Conservation (phyloP, 2,888 invertebrate species). For the Epirrhoe alternata region DNA sequence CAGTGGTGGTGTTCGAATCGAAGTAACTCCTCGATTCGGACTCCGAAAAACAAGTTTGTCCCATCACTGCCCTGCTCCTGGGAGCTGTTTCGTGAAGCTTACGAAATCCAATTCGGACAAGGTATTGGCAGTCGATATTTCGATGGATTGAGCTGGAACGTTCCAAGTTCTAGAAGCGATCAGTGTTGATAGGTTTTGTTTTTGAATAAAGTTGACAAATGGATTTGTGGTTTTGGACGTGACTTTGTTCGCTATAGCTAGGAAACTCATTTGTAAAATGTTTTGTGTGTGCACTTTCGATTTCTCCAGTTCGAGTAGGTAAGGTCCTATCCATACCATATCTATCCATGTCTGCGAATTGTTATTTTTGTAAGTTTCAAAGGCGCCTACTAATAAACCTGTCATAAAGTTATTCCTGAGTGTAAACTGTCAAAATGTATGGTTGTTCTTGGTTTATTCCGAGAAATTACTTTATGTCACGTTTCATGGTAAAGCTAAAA, state of each 20-base stretch:
- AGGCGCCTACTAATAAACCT: too few relatives aligned
- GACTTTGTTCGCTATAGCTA: not conserved
- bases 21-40: not conserved
- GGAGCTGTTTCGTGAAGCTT: constrained; percentile 29
- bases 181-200: constrained; percentile 24
- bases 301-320: not conserved
- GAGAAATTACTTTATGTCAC: too few relatives aligned
- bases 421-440: too few relatives aligned
- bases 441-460: too few relatives aligned
- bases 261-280: not conserved
- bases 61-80: constrained; percentile 20
- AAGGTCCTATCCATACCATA: too few relatives aligned
- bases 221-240: not conserved
- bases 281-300: not conserved
- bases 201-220: constrained; percentile 11
- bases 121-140: constrained; percentile 29
- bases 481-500: too few relatives aligned
- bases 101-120: constrained; percentile 34
- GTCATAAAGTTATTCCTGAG: too few relatives aligned
- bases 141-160: constrained; percentile 19
- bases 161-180: constrained; percentile 20
- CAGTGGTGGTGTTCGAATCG: not conserved
- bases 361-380: too few relatives aligned
- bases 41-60: constrained; percentile 2
- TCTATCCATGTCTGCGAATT: too few relatives aligned